Evolutionary conservation across 2,888 invertebrate species (phyloP), one percentile per base, ranked within the genome.

Genomic region (Thera britannica): DNA sequence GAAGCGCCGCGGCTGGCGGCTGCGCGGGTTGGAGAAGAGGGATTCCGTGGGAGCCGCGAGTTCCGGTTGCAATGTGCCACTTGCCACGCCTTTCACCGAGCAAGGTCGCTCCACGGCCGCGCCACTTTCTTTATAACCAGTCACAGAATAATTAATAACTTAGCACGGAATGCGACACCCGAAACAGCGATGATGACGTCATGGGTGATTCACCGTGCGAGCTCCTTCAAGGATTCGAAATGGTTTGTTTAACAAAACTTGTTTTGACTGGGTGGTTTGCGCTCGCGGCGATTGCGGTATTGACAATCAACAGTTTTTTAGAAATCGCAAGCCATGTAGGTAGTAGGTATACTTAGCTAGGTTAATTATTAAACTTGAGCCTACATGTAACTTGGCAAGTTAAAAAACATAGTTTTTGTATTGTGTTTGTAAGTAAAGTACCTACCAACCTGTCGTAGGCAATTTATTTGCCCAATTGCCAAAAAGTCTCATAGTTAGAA

Each of bases 111-210:
- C 78, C 88, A 88, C 89, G 92, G 88, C 91, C 92, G 90, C 85
- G 90, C 91, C 88, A 93, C 93, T 93, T 93, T 93, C 93, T 92
- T 93, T 90, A 90, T 90, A 91, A 89, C 90, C 84, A 83, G 57
- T n/a, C 67, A 62, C 52, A 46, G 52, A 55, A 84, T 84, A 74
- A 66, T 73, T 75, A 72, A 38, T 52, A 62, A 36, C 46, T 54
- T 36, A 52, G 46, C 48, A 56, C 81, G 90, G 92, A 90, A 90
- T 91, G 89, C 82, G 90, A 89, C 89, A 90, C 89, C 90, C 92
- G 84, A 92, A 92, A 90, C 88, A 88, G 79, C 44, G 44, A 82
- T 82, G 78, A 72, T 92, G 92, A 93, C 91, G 92, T 92, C 92
- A 93, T 75, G 75, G 84, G 85, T 91, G 91, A 91, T 82, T 92